Evolutionary conservation across 2,888 invertebrate species (phyloP).

Genomic region (Euclidia mi): DNA sequence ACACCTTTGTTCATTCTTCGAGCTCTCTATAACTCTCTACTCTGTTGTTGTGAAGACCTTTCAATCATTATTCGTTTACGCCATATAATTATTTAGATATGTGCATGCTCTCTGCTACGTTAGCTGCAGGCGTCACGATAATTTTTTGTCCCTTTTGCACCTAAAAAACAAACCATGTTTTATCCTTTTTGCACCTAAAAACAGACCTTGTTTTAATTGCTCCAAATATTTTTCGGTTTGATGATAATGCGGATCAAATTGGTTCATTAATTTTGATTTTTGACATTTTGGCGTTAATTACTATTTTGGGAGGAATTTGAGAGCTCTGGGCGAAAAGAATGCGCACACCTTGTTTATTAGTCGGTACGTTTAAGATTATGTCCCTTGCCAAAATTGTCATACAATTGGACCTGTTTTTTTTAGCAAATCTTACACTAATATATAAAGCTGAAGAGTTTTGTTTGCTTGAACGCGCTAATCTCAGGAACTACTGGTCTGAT

Average conservation of each 20-base stretch:
- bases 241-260: constrained; percentile 54
- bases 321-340: too few species aligned
- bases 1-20: neutral
- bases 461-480: too few species aligned
- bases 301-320: neutral
- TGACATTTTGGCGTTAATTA: constrained; percentile 9
- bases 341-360: too few species aligned
- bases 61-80: constrained; percentile 85
- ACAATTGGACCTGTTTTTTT: too few species aligned
- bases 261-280: constrained; percentile 44
- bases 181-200: constrained; percentile 56
- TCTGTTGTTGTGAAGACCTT: constrained; percentile 78
- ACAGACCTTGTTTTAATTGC: constrained; percentile 82
- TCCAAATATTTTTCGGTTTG: constrained; percentile 66
- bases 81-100: constrained; percentile 87
- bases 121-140: constrained; percentile 73
- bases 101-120: constrained; percentile 76
- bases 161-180: constrained; percentile 64
- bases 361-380: too few species aligned
- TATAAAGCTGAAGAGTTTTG: too few species aligned
- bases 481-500: too few species aligned
- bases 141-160: constrained; percentile 59
- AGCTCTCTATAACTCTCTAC: constrained; percentile 47
- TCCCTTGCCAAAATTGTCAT: too few species aligned
- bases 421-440: too few species aligned